Evolutionary conservation across 2,888 invertebrate species (phyloP), one percentile per base, ranked within the genome.

Genomic region (Andrena bicolor): DNA sequence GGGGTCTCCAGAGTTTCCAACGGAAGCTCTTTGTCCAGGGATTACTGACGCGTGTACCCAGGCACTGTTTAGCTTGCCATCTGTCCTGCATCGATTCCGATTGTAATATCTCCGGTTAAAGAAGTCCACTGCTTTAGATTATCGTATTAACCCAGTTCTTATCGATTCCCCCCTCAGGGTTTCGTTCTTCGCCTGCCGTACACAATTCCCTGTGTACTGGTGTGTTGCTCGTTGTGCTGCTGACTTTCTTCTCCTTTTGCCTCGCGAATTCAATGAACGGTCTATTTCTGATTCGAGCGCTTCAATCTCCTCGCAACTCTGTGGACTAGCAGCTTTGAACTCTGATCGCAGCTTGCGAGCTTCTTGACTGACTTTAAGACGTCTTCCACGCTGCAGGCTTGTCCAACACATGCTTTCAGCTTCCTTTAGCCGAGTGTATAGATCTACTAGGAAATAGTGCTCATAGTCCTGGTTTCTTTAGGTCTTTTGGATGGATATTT

Each of bases 141-240:
- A 90, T 90, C 88, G 87, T 90, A 89, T 91, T 91, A 90, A 90
- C 90, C 90, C 86, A 90, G 82, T 90, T 91, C 88, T 88, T 89
- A 91, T 91, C 90, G 90, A 89, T 90, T 85, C 83, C 72, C 72
- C 78, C 49, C 65, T 74, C 76, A 83, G 82, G 82, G 84, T 90
- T 88, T 88, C 81, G 64, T 86, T 86, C 64, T n/a, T 58, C 70
- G 48, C 58, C 60, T 56, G 56, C 60, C 35, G 51, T 28, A 48
- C 51, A 30, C 64, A 65, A n/a, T 56, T 28, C 8, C 28, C 26
- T 26, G 6, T 49, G 8, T 58, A 69, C 58, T 35, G 48, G 32
- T 68, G 32, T 32, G 20, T 41, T 56, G 23, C 8, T 8, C 58
- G 23, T 13, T 26, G 63, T 32, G 16, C 53, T 68, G 61, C 16